These are phyloP conservation scores for Pipistrellus pipistrellus DNA, from an alignment of 2,797 vertebrate species.

Conservation along the genomic window DNA sequence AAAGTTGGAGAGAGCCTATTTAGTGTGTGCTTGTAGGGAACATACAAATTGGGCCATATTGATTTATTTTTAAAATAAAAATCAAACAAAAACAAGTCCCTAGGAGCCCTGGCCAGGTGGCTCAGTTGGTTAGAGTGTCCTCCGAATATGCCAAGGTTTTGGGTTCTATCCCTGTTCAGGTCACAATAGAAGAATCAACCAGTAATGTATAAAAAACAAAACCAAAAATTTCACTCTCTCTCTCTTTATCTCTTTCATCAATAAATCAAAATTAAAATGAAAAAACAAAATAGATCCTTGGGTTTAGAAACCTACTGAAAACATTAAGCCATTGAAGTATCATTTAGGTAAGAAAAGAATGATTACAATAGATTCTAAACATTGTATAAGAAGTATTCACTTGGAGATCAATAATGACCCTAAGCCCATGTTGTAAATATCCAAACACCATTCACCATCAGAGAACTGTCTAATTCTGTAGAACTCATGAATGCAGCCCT, in stretches of 20 bases:
- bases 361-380: background rate
- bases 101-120: background rate
- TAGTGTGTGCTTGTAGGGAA: background rate
- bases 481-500: slow-evolving; percentile 9
- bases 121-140: background rate
- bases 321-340: background rate
- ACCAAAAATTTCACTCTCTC: background rate
- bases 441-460: background rate
- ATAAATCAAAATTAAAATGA: background rate
- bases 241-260: background rate
- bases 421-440: slow-evolving; percentile 1
- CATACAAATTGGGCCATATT: background rate
- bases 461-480: background rate
- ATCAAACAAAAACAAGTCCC: slow-evolving; percentile 31
- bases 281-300: background rate
- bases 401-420: background rate
- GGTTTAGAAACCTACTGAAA: background rate
- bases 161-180: background rate
- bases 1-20: background rate
- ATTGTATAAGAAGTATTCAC: background rate
- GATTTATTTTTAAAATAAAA: slow-evolving; percentile 38
- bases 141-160: background rate
- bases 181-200: background rate
- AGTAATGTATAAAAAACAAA: background rate
- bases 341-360: slow-evolving; percentile 49